Conservation (phyloP, 2,113 vertebrate genomes). For the Mionectes macconnelli region DNA sequence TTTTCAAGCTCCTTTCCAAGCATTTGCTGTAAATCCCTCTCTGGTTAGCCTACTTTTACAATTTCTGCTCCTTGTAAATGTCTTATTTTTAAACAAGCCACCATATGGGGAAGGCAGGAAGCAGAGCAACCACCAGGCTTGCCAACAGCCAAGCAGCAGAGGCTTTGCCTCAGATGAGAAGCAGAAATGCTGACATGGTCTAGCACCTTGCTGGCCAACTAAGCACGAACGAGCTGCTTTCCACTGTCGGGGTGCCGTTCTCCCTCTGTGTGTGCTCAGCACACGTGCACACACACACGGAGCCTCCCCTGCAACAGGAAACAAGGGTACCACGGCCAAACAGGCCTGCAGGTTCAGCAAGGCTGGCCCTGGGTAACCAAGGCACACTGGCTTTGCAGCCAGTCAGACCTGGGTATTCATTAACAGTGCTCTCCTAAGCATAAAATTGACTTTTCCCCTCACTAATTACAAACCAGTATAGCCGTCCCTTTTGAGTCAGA, state of each 20-base stretch:
- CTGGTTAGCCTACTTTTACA: background rate
- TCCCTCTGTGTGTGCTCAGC: rapidly evolving
- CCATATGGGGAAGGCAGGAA: constrained; percentile 23
- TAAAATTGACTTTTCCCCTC: background rate
- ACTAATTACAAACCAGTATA: background rate
- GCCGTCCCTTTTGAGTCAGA: background rate
- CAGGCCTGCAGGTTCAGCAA: background rate
- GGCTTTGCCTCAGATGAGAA: background rate
- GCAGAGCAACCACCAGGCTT: background rate
- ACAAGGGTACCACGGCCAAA: background rate
- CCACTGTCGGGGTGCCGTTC: background rate
- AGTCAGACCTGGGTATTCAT: background rate
- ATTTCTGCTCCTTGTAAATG: background rate
- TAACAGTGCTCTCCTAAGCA: background rate
- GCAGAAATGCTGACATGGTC: background rate
- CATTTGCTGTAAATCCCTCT: background rate
- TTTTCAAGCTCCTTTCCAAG: background rate
- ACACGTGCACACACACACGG: background rate
- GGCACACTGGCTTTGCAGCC: background rate
- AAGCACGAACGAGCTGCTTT: background rate
- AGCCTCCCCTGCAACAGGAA: background rate
- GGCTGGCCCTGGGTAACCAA: background rate
- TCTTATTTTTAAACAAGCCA: constrained; percentile 13
- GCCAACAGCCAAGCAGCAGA: background rate
- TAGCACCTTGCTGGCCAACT: background rate